A percentile compares a stretch with the other conserved stretches of the same genome.
These are phyloP conservation scores for Heterodera carotae DNA, from an alignment of 1,140 invertebrate genomes.

Conservation along the genomic window DNA sequence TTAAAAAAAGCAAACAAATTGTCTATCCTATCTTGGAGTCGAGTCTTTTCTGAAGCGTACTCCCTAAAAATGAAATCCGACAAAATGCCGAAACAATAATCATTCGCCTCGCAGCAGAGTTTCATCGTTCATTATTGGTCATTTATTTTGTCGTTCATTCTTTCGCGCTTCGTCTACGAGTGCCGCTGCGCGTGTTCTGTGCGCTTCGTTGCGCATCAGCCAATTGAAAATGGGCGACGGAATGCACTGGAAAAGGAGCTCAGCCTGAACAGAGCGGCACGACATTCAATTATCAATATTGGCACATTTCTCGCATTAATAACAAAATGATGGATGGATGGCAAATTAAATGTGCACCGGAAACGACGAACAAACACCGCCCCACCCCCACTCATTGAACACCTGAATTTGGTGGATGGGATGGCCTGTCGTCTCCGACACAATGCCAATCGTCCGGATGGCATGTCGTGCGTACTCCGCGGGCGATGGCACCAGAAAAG, in stretches of 20 bases:
- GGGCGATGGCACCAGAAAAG: conserved; percentile 3
- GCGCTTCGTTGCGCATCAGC: conserved; percentile 1
- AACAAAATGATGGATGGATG: no score
- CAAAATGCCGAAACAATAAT: no score
- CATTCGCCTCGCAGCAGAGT: no score
- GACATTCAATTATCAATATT: no score
- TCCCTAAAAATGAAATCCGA: no score
- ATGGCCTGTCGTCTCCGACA: conserved; percentile 26
- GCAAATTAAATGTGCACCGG: no score
- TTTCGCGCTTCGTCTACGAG: background rate
- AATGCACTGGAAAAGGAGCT: conserved; percentile 3
- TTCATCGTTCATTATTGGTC: no score
- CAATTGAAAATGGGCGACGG: background rate
- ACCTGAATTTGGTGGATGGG: conserved; percentile 24
- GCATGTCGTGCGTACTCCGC: conserved; percentile 7
- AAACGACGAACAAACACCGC: background rate
- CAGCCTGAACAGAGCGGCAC: no score
- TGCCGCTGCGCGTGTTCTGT: background rate
- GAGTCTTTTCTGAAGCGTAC: no score
- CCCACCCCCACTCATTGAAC: background rate
- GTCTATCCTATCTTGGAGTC: no score
- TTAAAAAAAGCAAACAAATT: no score
- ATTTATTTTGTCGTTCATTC: background rate
- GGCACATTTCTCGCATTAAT: no score
- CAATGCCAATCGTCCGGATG: conserved; percentile 17